Percentiles rank a stretch among this genome's conserved stretches.
phyloP scores from a whole-genome alignment of 2,797 vertebrate species.

The Smutsia temminckii region DNA sequence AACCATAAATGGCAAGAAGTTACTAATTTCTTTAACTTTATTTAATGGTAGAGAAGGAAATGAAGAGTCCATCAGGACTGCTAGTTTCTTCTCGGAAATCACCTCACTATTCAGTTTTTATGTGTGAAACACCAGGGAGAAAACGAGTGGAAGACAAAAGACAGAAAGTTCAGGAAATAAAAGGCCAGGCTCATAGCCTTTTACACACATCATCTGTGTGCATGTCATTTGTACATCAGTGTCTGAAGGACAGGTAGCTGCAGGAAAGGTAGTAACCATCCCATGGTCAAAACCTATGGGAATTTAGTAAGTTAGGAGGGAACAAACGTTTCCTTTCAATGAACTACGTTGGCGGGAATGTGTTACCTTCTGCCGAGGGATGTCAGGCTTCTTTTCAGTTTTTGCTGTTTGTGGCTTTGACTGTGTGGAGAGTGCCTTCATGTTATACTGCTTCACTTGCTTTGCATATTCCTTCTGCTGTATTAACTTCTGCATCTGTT shows the following conservation, averaged over 20 bases:
- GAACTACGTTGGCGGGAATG: background rate
- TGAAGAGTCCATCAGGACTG: background rate
- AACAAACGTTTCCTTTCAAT: background rate
- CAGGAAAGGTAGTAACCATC: background rate
- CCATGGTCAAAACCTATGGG: accelerated
- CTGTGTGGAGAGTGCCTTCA: constrained; percentile 84
- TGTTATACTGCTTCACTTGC: constrained; percentile 91
- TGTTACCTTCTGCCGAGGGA: constrained; percentile 90
- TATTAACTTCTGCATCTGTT: constrained; percentile 91
- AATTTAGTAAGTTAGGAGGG: background rate
- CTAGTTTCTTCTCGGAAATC: background rate
- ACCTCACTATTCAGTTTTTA: background rate
- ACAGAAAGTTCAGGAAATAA: background rate
- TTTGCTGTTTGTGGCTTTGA: constrained; percentile 82
- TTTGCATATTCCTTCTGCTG: constrained; percentile 92
- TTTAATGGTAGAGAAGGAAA: background rate
- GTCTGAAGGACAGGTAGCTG: background rate
- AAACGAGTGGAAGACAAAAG: background rate
- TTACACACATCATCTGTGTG: background rate
- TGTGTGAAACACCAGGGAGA: background rate
- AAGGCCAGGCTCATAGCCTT: background rate
- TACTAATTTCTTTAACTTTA: background rate
- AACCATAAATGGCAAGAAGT: background rate
- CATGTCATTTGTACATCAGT: accelerated
- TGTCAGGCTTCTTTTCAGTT: constrained; percentile 69